phyloP scores from a whole-genome alignment of 2,888 invertebrate genomes.

The Mayetiola destructor region DNA sequence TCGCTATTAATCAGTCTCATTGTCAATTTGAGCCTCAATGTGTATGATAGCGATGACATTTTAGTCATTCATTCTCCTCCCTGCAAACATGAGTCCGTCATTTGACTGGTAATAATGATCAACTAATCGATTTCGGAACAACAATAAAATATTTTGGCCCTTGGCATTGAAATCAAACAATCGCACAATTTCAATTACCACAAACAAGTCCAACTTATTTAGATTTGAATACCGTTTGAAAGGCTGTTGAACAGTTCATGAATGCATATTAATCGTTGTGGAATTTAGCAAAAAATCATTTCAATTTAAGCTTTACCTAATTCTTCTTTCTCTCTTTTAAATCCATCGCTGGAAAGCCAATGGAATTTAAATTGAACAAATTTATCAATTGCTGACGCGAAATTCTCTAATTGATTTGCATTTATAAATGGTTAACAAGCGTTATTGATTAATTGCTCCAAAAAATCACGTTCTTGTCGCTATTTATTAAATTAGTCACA shows the following conservation, averaged over 20 bases:
- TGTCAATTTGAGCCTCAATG: not conserved
- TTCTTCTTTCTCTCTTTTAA: no score
- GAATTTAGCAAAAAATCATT: no score
- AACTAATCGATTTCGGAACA: not conserved
- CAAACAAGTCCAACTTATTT: not conserved
- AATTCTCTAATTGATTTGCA: no score
- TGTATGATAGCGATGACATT: not conserved
- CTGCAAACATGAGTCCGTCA: not conserved
- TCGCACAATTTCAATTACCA: not conserved
- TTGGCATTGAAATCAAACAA: not conserved
- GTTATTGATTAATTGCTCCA: not conserved
- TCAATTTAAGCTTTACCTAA: conserved; percentile 1
- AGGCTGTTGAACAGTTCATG: no score
- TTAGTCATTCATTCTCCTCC: not conserved
- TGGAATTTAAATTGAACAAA: no score
- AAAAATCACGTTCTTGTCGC: not conserved
- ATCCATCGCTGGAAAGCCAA: no score
- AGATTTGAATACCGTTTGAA: no score
- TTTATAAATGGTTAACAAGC: no score
- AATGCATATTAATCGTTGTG: no score
- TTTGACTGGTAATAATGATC: no score
- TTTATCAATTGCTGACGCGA: no score
- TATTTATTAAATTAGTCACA: not conserved
- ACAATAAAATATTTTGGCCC: not conserved
- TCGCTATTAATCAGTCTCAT: not conserved